A percentile compares a stretch with the other conserved stretches of the same genome.
Conservation (phyloP, 2,888 invertebrate species). For the Myopa tessellatipennis region DNA sequence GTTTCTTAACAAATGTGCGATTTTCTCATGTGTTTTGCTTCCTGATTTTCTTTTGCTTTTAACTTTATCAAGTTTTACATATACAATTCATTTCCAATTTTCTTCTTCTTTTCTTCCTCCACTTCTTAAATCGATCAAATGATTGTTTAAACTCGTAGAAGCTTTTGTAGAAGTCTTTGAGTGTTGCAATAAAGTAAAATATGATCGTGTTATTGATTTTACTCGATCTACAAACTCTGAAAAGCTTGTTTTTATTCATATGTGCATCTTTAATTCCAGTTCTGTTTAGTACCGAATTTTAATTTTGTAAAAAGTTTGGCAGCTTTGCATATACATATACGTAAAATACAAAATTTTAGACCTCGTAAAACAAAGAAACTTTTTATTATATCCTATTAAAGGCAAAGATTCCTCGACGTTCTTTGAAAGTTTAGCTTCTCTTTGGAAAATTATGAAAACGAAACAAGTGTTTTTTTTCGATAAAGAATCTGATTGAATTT, state of each 20-base stretch:
- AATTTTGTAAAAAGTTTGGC: background rate
- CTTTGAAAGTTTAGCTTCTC: background rate
- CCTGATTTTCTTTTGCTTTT: background rate
- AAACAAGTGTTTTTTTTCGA: background rate
- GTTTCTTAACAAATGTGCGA: constrained; percentile 1
- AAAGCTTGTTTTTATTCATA: background rate
- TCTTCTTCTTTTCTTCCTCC: background rate
- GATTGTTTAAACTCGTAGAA: background rate
- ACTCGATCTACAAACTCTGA: background rate
- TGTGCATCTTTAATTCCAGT: constrained; percentile 31
- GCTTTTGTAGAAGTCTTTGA: constrained; percentile 29
- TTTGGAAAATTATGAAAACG: background rate
- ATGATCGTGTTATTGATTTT: background rate
- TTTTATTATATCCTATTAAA: too few species aligned
- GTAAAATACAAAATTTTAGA: background rate
- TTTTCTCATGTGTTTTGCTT: background rate
- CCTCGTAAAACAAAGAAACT: background rate
- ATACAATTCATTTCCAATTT: background rate
- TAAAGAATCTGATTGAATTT: background rate
- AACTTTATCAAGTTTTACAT: too few species aligned
- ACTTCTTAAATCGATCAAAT: background rate
- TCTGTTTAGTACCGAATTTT: background rate
- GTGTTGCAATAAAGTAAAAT: constrained; percentile 36
- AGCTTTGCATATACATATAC: background rate
- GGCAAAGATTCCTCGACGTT: too few species aligned